Percentiles rank a stretch among this genome's conserved stretches.
Conservation (phyloP, 2,888 invertebrate genomes). For the Epsilonema sp. region DNA sequence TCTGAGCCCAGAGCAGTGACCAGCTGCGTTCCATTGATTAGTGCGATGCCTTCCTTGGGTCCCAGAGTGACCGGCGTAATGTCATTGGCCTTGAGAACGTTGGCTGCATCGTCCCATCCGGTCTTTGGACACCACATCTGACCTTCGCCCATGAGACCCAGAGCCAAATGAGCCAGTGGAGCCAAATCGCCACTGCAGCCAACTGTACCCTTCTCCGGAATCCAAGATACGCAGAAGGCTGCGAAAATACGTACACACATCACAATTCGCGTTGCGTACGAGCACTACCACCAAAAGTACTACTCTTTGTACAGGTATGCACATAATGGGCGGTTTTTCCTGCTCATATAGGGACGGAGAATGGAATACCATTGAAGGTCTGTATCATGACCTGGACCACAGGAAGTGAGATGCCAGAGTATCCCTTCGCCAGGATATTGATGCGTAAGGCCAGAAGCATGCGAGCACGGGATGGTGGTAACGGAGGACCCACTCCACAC, state of each 20-base stretch:
- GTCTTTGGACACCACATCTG: conserved; percentile 38
- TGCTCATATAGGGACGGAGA: too few relatives aligned
- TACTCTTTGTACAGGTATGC: too few relatives aligned
- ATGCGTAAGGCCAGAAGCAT: conserved; percentile 44
- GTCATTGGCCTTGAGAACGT: conserved; percentile 38
- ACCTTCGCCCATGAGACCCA: conserved; percentile 47
- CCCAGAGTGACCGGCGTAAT: conserved; percentile 40
- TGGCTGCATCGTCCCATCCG: conserved; percentile 21
- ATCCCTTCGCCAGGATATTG: conserved; percentile 47
- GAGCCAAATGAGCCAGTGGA: conserved; percentile 44
- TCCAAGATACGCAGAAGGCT: conserved; percentile 45
- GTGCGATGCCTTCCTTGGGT: conserved; percentile 45
- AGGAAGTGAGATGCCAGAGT: conserved; percentile 43
- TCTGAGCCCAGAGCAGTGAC: conserved; percentile 46
- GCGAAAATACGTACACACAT: conserved; percentile 13
- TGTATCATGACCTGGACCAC: conserved; percentile 41
- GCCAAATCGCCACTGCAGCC: conserved; percentile 48
- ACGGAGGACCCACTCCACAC: conserved; percentile 44
- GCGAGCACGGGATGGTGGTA: conserved; percentile 41
- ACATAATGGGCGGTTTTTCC: too few relatives aligned
- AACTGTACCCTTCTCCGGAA: conserved; percentile 48
- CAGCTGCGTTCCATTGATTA: conserved; percentile 48
- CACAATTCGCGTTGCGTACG: neutral
- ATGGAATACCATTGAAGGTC: conserved; percentile 45
- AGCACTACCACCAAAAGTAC: neutral